Percentiles rank a stretch among this genome's conserved stretches.
Evolutionary conservation across 2,888 invertebrate species (phyloP).

Genomic region (Stenodera caucasica): DNA sequence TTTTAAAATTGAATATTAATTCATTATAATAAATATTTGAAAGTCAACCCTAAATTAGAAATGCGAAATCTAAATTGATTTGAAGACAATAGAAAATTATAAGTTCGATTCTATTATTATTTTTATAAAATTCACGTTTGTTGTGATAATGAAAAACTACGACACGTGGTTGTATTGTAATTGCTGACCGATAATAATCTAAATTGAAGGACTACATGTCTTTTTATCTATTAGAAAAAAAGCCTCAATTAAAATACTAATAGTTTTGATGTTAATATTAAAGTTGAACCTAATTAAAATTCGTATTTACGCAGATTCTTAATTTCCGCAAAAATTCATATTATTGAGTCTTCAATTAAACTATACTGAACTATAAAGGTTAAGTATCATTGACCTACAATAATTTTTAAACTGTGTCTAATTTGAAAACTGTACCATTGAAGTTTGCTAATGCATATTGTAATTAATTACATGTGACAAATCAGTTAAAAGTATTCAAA

Average conservation of each 20-base stretch:
- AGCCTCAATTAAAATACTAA: no score
- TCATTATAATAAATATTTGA: conserved; percentile 16
- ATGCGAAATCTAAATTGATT: no score
- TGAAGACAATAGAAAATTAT: no score
- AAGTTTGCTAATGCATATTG: no score
- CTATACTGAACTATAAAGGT: not conserved
- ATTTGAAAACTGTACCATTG: not conserved
- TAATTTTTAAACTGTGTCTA: not conserved
- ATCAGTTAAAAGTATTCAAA: no score
- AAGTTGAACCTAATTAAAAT: no score
- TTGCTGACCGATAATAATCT: not conserved
- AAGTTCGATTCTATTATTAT: no score
- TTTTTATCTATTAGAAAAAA: not conserved
- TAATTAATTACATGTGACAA: no score
- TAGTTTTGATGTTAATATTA: no score
- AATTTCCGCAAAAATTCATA: no score
- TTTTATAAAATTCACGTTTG: not conserved
- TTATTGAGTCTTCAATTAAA: not conserved
- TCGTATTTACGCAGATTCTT: no score
- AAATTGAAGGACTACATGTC: not conserved
- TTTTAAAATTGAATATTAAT: conserved; percentile 23
- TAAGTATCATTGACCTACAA: conserved; percentile 7
- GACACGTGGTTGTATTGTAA: not conserved
- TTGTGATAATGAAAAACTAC: not conserved
- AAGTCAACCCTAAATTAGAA: not conserved